Conservation (phyloP, 2,797 vertebrate species). For the Crenichthys baileyi region DNA sequence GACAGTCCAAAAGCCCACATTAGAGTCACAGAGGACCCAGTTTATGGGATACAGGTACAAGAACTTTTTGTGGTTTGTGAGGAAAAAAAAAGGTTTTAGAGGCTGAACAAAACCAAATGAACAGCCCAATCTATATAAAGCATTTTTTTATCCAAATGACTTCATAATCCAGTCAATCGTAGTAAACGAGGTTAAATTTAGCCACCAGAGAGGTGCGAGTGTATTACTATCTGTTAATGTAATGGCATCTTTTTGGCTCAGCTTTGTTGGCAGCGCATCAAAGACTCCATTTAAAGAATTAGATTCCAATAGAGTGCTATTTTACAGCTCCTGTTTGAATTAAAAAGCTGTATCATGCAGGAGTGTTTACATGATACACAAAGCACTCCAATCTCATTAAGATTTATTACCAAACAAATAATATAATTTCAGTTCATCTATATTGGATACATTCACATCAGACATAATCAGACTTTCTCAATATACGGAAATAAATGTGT, state of each 20-base stretch:
- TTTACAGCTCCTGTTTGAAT: conserved; percentile 14
- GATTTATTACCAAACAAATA: background rate
- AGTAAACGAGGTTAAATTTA: conserved; percentile 7
- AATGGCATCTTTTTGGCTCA: conserved; percentile 19
- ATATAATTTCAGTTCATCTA: background rate
- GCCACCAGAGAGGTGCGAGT: conserved; percentile 2
- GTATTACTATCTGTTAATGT: background rate
- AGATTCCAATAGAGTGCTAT: background rate
- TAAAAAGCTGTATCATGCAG: background rate
- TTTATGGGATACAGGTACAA: conserved; percentile 92
- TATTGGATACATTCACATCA: background rate
- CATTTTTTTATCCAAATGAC: background rate
- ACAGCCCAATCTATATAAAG: background rate
- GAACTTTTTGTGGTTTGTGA: background rate
- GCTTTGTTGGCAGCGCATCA: conserved; percentile 1
- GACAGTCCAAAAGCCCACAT: conserved; percentile 90
- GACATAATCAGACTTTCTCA: background rate
- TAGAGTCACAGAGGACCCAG: conserved; percentile 91
- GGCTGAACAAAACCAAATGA: background rate
- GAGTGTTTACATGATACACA: background rate
- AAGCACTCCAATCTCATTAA: background rate
- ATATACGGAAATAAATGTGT: background rate
- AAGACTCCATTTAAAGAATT: conserved; percentile 12
- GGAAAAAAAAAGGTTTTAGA: background rate
- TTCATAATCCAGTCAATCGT: conserved; percentile 9